These are phyloP conservation scores for Xestia sexstrigata DNA, from an alignment of 2,888 invertebrate species.

Conservation along the genomic window DNA sequence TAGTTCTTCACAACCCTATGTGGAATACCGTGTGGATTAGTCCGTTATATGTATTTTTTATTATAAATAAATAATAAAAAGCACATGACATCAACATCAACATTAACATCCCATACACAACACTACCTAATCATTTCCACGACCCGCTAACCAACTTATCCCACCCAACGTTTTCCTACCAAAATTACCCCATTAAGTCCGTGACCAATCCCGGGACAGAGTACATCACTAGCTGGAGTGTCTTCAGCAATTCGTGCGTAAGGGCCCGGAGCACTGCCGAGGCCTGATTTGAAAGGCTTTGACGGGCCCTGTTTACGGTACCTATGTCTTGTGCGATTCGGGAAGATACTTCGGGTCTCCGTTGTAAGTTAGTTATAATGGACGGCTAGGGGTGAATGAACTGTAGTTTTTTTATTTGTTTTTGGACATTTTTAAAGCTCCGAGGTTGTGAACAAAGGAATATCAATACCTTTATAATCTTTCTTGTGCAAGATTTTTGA, in stretches of 20 bases:
- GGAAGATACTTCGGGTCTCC: conserved; percentile 19
- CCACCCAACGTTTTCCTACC: background rate
- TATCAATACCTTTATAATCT: no score
- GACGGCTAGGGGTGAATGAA: background rate
- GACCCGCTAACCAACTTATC: conserved; percentile 4
- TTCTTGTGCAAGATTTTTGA: no score
- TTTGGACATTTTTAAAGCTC: background rate
- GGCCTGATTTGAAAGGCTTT: conserved; percentile 69
- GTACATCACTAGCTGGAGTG: conserved; percentile 63
- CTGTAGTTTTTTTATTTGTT: background rate
- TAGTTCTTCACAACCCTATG: no score
- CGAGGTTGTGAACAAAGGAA: no score
- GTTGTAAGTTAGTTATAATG: conserved; percentile 26
- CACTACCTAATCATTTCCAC: conserved; percentile 5
- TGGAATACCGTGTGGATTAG: background rate
- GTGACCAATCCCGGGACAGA: conserved; percentile 28
- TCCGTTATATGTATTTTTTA: background rate
- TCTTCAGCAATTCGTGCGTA: conserved; percentile 68
- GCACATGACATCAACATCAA: background rate
- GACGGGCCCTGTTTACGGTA: conserved; percentile 59
- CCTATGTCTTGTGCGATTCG: conserved; percentile 40
- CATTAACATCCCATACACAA: background rate
- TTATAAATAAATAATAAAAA: no score
- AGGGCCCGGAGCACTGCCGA: conserved; percentile 60
- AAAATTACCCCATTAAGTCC: conserved; percentile 49